Evolutionary conservation across 1,140 invertebrate genomes (phyloP).

Genomic region (Nasonia vitripennis): DNA sequence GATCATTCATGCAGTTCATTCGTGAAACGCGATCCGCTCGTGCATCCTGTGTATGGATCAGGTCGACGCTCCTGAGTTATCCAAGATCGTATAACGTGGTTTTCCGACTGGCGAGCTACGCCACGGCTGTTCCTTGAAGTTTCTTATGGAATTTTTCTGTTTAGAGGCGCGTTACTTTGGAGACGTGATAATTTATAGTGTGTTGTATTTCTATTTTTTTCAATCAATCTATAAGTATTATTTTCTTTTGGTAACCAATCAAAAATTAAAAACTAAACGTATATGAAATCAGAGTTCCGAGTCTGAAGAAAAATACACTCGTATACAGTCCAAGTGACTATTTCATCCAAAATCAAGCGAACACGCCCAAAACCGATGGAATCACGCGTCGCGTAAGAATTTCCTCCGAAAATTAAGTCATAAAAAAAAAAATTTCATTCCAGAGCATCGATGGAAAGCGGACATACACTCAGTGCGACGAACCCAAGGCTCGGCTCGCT

Average conservation of each 20-base stretch:
- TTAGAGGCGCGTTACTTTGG: not conserved
- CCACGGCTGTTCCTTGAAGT: not conserved
- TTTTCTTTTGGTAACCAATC: too few relatives aligned
- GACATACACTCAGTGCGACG: not conserved
- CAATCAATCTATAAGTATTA: too few relatives aligned
- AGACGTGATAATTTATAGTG: not conserved
- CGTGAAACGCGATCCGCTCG: not conserved
- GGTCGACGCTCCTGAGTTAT: conserved; percentile 44
- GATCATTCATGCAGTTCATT: conserved; percentile 37
- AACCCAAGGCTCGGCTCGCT: not conserved
- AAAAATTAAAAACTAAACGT: too few relatives aligned
- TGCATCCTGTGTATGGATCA: conserved; percentile 13
- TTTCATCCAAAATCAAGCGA: too few relatives aligned
- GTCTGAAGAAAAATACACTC: too few relatives aligned
- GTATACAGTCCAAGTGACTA: too few relatives aligned
- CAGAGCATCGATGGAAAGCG: conserved; percentile 14
- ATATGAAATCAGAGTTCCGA: too few relatives aligned
- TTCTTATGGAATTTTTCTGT: not conserved
- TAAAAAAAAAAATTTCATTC: not conserved
- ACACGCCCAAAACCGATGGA: not conserved
- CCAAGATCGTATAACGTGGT: conserved; percentile 27
- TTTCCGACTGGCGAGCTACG: not conserved
- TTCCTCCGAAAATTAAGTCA: not conserved
- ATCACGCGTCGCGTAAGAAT: not conserved
- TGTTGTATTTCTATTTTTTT: too few relatives aligned